Percentiles rank a stretch among this genome's conserved stretches.
Conservation (phyloP, 2,113 vertebrate genomes). For the Eubucco bourcierii region DNA sequence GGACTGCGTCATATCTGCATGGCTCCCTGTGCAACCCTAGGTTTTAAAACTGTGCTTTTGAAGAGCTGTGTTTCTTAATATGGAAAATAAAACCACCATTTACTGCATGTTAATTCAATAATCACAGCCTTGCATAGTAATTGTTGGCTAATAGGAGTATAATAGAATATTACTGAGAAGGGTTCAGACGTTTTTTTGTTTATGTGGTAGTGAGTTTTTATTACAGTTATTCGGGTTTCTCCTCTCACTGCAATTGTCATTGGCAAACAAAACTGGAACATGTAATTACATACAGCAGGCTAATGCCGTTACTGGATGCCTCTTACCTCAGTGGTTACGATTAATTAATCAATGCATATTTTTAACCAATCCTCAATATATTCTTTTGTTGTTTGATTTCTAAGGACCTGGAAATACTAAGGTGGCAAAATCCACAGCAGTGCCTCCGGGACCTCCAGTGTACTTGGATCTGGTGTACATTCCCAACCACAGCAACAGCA, state of each 20-base stretch:
- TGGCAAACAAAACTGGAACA: neutral
- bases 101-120: neutral
- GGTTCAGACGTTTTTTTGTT: neutral
- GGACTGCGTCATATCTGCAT: neutral
- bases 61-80: neutral
- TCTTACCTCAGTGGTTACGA: neutral
- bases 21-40: neutral
- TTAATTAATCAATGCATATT: neutral
- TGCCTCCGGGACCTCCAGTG: slow-evolving; percentile 89
- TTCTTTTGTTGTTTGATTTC: slow-evolving; percentile 24
- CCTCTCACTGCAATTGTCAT: neutral
- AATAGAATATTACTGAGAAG: neutral
- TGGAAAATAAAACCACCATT: neutral
- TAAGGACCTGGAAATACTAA: slow-evolving; percentile 84
- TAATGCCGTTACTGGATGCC: neutral
- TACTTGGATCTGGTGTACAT: slow-evolving; percentile 98
- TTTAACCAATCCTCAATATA: neutral
- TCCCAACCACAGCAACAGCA: slow-evolving; percentile 96
- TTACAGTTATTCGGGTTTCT: neutral
- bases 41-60: neutral
- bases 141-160: neutral
- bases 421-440: slow-evolving; percentile 71
- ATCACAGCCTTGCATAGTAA: neutral
- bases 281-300: neutral
- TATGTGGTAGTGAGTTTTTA: neutral